Evolutionary conservation across 2,797 vertebrate genomes (phyloP).

Genomic region (Mionectes olivaceus): DNA sequence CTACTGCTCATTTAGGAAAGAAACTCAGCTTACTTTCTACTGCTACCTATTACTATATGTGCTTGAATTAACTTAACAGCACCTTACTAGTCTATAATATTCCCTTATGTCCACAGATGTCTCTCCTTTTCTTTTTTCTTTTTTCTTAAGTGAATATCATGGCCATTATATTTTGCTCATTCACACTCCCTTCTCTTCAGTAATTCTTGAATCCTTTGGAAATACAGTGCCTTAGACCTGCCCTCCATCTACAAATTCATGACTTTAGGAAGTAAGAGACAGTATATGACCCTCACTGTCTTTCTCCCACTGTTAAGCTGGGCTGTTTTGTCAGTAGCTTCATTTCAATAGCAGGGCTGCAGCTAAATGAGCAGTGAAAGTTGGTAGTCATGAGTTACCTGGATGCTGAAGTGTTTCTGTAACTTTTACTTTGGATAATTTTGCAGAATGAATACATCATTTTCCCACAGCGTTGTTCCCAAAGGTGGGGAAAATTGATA

Average conservation of each 20-base stretch:
- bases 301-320: neutral
- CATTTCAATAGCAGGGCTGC: neutral
- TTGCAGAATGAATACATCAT: neutral
- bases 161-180: neutral
- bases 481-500: neutral
- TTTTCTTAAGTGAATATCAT: neutral
- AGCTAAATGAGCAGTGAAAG: neutral
- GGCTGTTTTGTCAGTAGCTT: neutral
- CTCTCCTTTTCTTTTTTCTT: neutral
- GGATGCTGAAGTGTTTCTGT: neutral
- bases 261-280: neutral
- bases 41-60: neutral
- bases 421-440: neutral
- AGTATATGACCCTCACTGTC: neutral
- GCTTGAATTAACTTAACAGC: neutral
- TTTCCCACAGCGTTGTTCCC: neutral
- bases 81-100: neutral
- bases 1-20: neutral
- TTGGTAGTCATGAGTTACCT: neutral
- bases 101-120: neutral
- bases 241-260: neutral
- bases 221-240: neutral
- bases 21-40: neutral
- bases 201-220: neutral
- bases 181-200: neutral